phyloP scores from a whole-genome alignment of 2,113 vertebrate genomes.

The Rhadina sibilatrix region DNA sequence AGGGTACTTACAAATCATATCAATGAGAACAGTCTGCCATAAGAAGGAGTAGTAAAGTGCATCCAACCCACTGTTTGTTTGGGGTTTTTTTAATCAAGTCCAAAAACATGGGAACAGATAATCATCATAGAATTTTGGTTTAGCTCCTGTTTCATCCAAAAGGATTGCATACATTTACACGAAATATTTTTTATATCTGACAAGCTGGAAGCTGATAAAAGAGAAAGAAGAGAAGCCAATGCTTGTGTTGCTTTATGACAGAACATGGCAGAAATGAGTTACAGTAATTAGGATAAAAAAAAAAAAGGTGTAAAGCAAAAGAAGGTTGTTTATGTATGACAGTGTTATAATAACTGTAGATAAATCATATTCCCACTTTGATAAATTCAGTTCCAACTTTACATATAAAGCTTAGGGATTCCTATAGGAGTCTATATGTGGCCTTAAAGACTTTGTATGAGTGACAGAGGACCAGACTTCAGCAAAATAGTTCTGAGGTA shows the following conservation, averaged over 20 bases:
- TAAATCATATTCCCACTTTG: neutral
- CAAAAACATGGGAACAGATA: neutral
- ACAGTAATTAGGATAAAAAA: neutral
- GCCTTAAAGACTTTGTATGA: neutral
- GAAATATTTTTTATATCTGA: neutral
- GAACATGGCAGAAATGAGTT: neutral
- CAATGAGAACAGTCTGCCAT: neutral
- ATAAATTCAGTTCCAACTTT: neutral
- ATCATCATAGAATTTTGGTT: neutral
- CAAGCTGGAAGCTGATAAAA: neutral
- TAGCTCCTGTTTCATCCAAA: neutral
- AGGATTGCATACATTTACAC: neutral
- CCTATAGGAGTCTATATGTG: neutral
- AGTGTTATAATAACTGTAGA: neutral
- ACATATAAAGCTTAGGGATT: neutral
- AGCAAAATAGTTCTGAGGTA: neutral
- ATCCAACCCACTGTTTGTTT: neutral
- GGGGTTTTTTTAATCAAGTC: neutral
- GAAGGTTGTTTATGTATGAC: neutral
- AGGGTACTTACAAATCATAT: neutral
- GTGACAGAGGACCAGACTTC: neutral
- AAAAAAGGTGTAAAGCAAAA: neutral
- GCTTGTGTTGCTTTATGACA: neutral
- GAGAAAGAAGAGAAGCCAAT: neutral
- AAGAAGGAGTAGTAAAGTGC: neutral